These are phyloP conservation scores for Dyspetes luteomarginatus DNA, from an alignment of 2,888 invertebrate species.

Conservation along the genomic window DNA sequence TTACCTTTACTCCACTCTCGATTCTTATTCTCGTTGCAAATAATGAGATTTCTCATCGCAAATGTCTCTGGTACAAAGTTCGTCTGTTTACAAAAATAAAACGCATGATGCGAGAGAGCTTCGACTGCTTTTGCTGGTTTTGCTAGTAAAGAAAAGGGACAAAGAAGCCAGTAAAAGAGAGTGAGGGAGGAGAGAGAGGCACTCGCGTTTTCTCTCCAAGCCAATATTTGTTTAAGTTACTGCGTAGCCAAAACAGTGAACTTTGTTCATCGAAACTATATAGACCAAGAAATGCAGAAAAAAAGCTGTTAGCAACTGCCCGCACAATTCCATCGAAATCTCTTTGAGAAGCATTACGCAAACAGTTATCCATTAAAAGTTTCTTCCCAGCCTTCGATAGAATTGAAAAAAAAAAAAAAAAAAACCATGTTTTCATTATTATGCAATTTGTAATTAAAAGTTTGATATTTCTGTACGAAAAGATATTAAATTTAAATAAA, in stretches of 20 bases:
- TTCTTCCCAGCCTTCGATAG: slow-evolving; percentile 1
- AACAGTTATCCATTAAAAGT: slow-evolving; percentile 59
- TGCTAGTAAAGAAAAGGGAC: too few species aligned
- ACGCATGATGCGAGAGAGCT: slow-evolving; percentile 15
- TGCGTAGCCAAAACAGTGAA: slow-evolving; percentile 11
- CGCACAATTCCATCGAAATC: slow-evolving; percentile 32
- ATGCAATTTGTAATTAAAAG: slow-evolving; percentile 44
- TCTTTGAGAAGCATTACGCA: slow-evolving; percentile 45
- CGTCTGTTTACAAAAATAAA: slow-evolving; percentile 38
- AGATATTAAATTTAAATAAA: too few species aligned
- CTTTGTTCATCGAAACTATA: slow-evolving; percentile 4
- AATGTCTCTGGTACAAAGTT: background rate
- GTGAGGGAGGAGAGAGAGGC: slow-evolving; percentile 6
- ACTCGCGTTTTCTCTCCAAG: slow-evolving; percentile 33
- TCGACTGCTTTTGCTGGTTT: slow-evolving; percentile 5
- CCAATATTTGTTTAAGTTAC: slow-evolving; percentile 58
- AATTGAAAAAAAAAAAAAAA: background rate
- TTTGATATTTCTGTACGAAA: too few species aligned
- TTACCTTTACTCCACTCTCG: background rate
- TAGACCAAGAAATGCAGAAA: background rate
- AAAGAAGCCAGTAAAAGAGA: background rate
- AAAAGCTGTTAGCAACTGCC: slow-evolving; percentile 2
- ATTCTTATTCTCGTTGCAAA: background rate
- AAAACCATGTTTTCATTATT: background rate
- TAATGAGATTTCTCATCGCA: slow-evolving; percentile 17